phyloP scores from a whole-genome alignment of 2,797 vertebrate species.

The Falco novaeseelandiae region DNA sequence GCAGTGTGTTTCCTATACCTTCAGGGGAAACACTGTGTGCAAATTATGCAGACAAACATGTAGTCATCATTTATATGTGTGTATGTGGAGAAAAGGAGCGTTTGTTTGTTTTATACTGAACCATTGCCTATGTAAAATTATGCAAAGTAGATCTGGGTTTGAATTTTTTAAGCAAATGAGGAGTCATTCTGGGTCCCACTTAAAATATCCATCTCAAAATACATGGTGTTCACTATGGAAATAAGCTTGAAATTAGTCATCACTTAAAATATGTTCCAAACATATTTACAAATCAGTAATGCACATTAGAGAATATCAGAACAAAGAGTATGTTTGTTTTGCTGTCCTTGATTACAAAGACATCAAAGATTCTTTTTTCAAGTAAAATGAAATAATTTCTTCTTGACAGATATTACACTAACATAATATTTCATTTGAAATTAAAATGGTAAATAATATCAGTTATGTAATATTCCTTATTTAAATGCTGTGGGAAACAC shows the following conservation, averaged over 20 bases:
- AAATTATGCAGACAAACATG: constrained; percentile 71
- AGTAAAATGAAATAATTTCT: not conserved
- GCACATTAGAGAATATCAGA: not conserved
- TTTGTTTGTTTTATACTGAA: constrained; percentile 47
- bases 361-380: not conserved
- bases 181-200: not conserved
- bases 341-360: not conserved
- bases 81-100: not conserved
- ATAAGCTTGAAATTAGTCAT: constrained; percentile 31
- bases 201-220: constrained; percentile 32
- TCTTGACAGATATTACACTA: not conserved
- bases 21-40: constrained; percentile 55
- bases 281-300: not conserved
- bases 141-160: constrained; percentile 33
- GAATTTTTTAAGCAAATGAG: constrained; percentile 53
- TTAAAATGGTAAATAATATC: not conserved
- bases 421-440: not conserved
- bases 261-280: not conserved
- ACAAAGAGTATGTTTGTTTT: not conserved
- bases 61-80: constrained; percentile 39
- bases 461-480: not conserved
- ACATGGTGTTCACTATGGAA: not conserved
- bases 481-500: not conserved
- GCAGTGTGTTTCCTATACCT: constrained; percentile 57
- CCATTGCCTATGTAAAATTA: constrained; percentile 36